Evolutionary conservation across 2,888 invertebrate species (phyloP).

Genomic region (Mythimna vitellina): DNA sequence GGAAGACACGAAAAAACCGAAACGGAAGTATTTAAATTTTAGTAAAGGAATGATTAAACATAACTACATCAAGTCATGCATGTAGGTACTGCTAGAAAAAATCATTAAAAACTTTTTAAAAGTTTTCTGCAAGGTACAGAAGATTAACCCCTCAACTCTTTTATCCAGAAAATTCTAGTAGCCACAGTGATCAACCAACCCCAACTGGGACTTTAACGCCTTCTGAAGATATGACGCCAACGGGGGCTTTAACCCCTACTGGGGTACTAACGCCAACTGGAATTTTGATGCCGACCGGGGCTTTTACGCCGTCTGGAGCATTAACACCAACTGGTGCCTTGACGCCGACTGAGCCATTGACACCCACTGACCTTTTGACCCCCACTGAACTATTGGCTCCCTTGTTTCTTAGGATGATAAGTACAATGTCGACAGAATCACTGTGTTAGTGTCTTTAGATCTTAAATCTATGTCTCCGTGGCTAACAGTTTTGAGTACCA

Average conservation of each 20-base stretch:
- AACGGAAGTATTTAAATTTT: too few relatives aligned
- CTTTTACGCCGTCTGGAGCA: constrained; percentile 64
- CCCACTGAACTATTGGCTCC: constrained; percentile 75
- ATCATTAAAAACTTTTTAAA: neutral
- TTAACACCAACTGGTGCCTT: constrained; percentile 33
- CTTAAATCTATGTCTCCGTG: constrained; percentile 14
- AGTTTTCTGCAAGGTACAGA: neutral
- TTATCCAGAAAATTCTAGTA: constrained; percentile 78
- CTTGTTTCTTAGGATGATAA: constrained; percentile 84
- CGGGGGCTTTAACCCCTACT: constrained; percentile 15
- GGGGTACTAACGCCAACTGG: constrained; percentile 12
- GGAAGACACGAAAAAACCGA: too few relatives aligned
- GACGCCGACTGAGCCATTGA: constrained; percentile 28
- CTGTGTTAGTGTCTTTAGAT: constrained; percentile 74
- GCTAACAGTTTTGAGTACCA: constrained; percentile 37
- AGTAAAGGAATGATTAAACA: too few relatives aligned
- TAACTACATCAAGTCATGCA: too few relatives aligned
- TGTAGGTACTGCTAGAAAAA: too few relatives aligned
- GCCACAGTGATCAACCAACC: constrained; percentile 71
- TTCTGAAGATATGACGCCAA: constrained; percentile 11
- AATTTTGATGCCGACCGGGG: constrained; percentile 67
- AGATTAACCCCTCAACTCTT: constrained; percentile 41
- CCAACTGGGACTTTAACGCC: constrained; percentile 73
- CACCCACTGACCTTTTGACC: constrained; percentile 39
- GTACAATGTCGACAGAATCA: constrained; percentile 85